Conservation (phyloP, 2,888 invertebrate species). For the Imbricaverruca yamaguchii region DNA sequence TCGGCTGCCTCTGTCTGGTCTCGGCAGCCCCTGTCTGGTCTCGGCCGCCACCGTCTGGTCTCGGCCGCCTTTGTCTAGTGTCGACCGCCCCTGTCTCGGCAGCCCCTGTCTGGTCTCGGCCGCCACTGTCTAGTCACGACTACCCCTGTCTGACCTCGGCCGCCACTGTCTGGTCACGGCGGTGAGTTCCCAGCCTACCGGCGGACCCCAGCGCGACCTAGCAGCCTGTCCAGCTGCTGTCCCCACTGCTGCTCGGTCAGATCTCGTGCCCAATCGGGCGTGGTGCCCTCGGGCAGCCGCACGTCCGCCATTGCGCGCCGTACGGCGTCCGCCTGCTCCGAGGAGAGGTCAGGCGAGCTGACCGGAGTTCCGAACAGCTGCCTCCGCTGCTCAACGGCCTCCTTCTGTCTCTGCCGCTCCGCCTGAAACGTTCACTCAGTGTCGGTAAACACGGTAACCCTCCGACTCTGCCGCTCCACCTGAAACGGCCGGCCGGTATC, state of each 20-base stretch:
- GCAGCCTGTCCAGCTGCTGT: neutral
- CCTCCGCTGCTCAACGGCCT: neutral
- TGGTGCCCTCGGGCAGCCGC: neutral
- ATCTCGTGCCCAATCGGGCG: neutral
- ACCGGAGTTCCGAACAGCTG: neutral
- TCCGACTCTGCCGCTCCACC: neutral
- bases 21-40: too few relatives aligned
- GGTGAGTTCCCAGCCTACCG: too few relatives aligned
- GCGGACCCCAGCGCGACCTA: neutral
- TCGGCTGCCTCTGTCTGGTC: too few relatives aligned
- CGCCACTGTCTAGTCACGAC: too few relatives aligned
- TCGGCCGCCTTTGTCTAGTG: too few relatives aligned
- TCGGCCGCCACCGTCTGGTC: too few relatives aligned
- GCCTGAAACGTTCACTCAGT: neutral
- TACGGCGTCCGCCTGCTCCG: neutral
- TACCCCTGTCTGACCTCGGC: too few relatives aligned
- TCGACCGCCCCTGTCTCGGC: too few relatives aligned
- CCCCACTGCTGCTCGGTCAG: neutral
- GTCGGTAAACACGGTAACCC: neutral
- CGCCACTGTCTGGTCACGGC: too few relatives aligned
- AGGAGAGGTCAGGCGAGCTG: neutral
- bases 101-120: too few relatives aligned
- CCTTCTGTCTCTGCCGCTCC: slow-evolving; percentile 2
- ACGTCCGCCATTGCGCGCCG: neutral
- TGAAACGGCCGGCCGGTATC: neutral